phyloP scores from a whole-genome alignment of 2,888 invertebrate genomes.

The Pharmacophagus antenor region DNA sequence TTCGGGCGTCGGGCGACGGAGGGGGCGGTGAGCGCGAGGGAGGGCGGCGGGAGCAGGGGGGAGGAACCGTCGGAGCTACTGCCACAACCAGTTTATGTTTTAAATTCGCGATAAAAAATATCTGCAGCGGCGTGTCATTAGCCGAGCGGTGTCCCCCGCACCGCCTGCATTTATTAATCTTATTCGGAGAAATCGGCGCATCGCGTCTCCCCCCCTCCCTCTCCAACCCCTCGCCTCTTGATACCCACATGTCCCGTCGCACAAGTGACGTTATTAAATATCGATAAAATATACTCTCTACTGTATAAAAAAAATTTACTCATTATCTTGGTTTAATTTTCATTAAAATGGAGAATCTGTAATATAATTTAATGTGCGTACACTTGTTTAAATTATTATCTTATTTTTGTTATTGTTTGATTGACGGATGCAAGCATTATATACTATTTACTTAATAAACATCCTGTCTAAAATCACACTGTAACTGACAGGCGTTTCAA shows the following conservation, averaged over 20 bases:
- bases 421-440: too few relatives aligned
- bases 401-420: too few relatives aligned
- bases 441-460: too few relatives aligned
- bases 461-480: too few relatives aligned
- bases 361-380: too few relatives aligned
- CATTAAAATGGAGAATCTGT: too few relatives aligned
- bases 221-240: conserved; percentile 34
- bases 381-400: too few relatives aligned
- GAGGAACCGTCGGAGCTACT: conserved; percentile 36
- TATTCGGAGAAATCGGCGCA: conserved; percentile 77
- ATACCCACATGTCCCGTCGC: conserved; percentile 35
- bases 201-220: conserved; percentile 42
- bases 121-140: conserved; percentile 76
- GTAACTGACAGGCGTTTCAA: too few relatives aligned
- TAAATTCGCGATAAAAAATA: conserved; percentile 76
- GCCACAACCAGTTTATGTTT: conserved; percentile 70
- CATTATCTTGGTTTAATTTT: too few relatives aligned
- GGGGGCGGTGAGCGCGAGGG: conserved; percentile 23
- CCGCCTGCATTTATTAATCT: conserved; percentile 75
- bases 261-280: conserved; percentile 29
- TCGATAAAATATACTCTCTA: too few relatives aligned
- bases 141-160: conserved; percentile 50
- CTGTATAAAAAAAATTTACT: too few relatives aligned
- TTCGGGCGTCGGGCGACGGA: conserved; percentile 28
- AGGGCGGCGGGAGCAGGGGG: conserved; percentile 5